A percentile compares a stretch with the other conserved stretches of the same genome.
These are phyloP conservation scores for Enteromius thamalakanensis DNA, from an alignment of 2,797 vertebrate genomes.

Conservation along the genomic window DNA sequence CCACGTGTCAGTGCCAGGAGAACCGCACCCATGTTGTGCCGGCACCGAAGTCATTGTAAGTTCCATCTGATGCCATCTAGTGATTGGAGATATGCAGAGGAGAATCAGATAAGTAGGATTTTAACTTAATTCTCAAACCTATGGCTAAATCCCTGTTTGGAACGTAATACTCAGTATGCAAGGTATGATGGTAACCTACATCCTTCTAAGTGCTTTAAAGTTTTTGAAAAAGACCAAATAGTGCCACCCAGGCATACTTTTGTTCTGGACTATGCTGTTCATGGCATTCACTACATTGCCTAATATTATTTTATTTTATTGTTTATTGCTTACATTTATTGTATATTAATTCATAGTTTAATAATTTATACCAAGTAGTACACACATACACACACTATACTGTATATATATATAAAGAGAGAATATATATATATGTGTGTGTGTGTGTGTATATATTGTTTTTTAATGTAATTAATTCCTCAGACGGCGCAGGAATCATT, in stretches of 20 bases:
- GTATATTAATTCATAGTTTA: background rate
- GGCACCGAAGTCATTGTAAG: slow-evolving; percentile 22
- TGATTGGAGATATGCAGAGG: background rate
- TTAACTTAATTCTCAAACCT: background rate
- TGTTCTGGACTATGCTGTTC: background rate
- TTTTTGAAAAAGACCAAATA: background rate
- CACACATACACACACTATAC: no score
- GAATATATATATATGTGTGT: no score
- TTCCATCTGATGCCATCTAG: slow-evolving; percentile 65
- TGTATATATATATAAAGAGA: no score
- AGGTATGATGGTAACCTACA: background rate
- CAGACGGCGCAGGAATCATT: background rate
- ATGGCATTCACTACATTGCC: background rate
- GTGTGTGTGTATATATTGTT: no score
- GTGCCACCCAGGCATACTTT: background rate
- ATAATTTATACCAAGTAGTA: background rate
- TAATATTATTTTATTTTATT: background rate
- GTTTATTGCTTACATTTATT: background rate
- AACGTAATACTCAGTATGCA: background rate
- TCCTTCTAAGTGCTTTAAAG: background rate
- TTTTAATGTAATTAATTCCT: no score
- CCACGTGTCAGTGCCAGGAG: slow-evolving; percentile 66
- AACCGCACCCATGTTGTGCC: slow-evolving; percentile 56
- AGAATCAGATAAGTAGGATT: background rate
- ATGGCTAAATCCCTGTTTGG: background rate